phyloP scores from a whole-genome alignment of 2,888 invertebrate species.

The Neoaliturus tenellus region DNA sequence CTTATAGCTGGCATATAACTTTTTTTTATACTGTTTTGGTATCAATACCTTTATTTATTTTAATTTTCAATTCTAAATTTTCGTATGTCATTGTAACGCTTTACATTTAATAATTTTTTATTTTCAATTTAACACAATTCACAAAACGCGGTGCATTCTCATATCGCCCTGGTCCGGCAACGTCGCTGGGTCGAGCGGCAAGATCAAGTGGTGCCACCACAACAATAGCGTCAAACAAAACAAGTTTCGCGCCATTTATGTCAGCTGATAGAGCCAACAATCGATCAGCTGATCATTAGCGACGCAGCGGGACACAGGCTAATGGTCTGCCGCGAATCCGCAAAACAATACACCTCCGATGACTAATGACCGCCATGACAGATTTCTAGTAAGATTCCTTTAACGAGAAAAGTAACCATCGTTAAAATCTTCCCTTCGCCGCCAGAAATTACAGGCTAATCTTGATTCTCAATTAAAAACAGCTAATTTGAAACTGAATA shows the following conservation, averaged over 20 bases:
- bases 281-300: constrained; percentile 47
- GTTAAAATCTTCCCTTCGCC: background rate
- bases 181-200: constrained; percentile 3
- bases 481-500: too few species aligned
- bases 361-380: background rate
- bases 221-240: constrained; percentile 33
- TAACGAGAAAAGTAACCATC: background rate
- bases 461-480: background rate
- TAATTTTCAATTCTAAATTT: too few species aligned
- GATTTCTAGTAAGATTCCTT: background rate
- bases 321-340: constrained; percentile 9
- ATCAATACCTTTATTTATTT: too few species aligned
- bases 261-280: constrained; percentile 49
- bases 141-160: too few species aligned
- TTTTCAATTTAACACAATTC: too few species aligned
- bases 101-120: too few species aligned
- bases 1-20: too few species aligned
- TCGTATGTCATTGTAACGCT: too few species aligned
- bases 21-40: too few species aligned
- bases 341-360: background rate
- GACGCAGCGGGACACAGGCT: constrained; percentile 4
- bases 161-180: background rate
- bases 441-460: background rate
- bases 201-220: constrained; percentile 9
- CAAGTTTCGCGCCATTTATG: constrained; percentile 34